Evolutionary conservation across 2,797 vertebrate genomes (phyloP).

Genomic region (Selene dorsalis): DNA sequence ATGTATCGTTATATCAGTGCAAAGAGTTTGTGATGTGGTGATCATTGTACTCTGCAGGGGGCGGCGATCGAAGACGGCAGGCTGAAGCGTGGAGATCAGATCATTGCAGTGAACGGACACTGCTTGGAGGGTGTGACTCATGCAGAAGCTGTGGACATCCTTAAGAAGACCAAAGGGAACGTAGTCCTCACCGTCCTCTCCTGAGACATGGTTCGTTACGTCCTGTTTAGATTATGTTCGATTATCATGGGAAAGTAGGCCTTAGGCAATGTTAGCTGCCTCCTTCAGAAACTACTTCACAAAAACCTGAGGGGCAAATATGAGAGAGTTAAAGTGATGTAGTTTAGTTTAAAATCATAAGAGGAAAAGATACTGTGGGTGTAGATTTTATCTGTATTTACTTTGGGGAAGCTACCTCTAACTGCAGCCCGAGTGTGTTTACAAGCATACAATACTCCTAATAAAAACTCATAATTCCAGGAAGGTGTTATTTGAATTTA

Average conservation of each 20-base stretch:
- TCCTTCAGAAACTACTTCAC: constrained; percentile 14
- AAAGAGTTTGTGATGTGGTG: neutral
- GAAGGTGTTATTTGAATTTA: constrained; percentile 17
- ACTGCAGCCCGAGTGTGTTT: constrained; percentile 26
- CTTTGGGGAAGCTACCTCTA: constrained; percentile 51
- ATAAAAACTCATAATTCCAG: neutral
- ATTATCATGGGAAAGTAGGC: neutral
- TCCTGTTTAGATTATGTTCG: neutral
- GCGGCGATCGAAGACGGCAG: constrained; percentile 92
- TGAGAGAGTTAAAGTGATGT: neutral
- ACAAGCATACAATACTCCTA: constrained; percentile 20
- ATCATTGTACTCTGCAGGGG: constrained; percentile 82
- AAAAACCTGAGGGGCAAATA: neutral
- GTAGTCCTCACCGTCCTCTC: constrained; percentile 92
- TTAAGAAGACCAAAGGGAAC: constrained; percentile 91
- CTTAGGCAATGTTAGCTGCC: neutral
- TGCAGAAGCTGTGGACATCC: constrained; percentile 91
- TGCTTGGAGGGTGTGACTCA: constrained; percentile 92
- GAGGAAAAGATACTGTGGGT: constrained; percentile 10
- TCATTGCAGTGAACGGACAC: constrained; percentile 93
- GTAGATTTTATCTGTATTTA: constrained; percentile 20
- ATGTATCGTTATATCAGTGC: neutral
- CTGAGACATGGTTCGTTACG: constrained; percentile 64
- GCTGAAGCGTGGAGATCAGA: constrained; percentile 92
- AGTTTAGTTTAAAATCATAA: neutral